Conservation (phyloP, 2,113 vertebrate species). For the Labeo rohita region DNA sequence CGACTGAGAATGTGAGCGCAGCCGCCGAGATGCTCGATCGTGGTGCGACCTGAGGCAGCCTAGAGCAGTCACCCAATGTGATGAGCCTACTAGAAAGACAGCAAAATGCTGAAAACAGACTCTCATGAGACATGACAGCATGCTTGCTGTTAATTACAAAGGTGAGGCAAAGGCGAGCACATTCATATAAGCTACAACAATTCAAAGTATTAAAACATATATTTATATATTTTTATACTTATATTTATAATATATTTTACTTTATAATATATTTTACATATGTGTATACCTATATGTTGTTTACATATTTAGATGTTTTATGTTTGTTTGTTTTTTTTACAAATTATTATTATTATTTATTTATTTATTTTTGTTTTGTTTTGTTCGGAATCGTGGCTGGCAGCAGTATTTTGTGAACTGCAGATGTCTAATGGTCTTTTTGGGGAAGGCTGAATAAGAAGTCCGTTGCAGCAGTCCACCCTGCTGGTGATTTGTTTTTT, state of each 20-base stretch:
- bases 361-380: too few relatives aligned
- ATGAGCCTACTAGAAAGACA: neutral
- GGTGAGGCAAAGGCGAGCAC: neutral
- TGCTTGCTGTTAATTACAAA: conserved; percentile 9
- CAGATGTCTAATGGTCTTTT: neutral
- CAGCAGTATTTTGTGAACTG: neutral
- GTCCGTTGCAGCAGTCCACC: neutral
- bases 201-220: neutral
- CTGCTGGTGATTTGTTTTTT: neutral
- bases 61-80: conserved; percentile 18
- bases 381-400: neutral
- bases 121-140: neutral
- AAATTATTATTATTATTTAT: too few relatives aligned
- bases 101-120: neutral
- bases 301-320: neutral
- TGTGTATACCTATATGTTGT: too few relatives aligned
- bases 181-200: neutral
- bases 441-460: neutral
- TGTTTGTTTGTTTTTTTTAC: neutral
- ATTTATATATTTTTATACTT: neutral
- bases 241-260: too few relatives aligned
- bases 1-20: conserved; percentile 29
- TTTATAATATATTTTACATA: neutral
- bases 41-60: conserved; percentile 1
- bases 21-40: conserved; percentile 8